Evolutionary conservation across 1,140 invertebrate genomes (phyloP).

Genomic region (Carcinoscorpius rotundicauda): DNA sequence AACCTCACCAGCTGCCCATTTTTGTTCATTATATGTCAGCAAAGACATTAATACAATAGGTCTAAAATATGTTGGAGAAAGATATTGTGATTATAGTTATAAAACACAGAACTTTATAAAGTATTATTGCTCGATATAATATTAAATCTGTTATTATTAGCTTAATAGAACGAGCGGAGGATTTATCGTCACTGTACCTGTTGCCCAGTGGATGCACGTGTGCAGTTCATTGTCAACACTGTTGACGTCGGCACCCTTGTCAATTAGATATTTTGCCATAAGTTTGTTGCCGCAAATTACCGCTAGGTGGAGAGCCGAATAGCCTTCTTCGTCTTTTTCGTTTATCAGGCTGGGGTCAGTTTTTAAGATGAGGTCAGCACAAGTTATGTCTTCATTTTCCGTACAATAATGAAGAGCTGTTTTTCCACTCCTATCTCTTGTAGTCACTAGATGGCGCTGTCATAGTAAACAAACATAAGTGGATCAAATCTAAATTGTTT

Average conservation of each 20-base stretch:
- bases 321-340: slow-evolving; percentile 77
- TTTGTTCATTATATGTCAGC: no score
- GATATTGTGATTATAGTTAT: no score
- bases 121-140: no score
- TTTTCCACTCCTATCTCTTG: slow-evolving; percentile 64
- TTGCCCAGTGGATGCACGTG: slow-evolving; percentile 96
- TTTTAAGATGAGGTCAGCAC: slow-evolving; percentile 48
- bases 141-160: no score
- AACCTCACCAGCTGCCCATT: no score
- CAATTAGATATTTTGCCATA: slow-evolving; percentile 55
- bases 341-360: slow-evolving; percentile 61
- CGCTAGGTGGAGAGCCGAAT: slow-evolving; percentile 82
- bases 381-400: slow-evolving; percentile 44
- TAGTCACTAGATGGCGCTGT: slow-evolving; percentile 9
- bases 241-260: slow-evolving; percentile 13
- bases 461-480: no score
- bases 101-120: no score
- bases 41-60: no score
- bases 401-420: slow-evolving; percentile 85
- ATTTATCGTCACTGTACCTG: slow-evolving; percentile 28
- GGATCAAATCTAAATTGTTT: no score
- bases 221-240: slow-evolving; percentile 74
- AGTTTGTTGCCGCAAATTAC: slow-evolving; percentile 72
- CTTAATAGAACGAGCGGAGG: no score
- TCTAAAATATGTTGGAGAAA: no score